phyloP scores from a whole-genome alignment of 2,797 vertebrate genomes.

The Cynopterus sphinx region DNA sequence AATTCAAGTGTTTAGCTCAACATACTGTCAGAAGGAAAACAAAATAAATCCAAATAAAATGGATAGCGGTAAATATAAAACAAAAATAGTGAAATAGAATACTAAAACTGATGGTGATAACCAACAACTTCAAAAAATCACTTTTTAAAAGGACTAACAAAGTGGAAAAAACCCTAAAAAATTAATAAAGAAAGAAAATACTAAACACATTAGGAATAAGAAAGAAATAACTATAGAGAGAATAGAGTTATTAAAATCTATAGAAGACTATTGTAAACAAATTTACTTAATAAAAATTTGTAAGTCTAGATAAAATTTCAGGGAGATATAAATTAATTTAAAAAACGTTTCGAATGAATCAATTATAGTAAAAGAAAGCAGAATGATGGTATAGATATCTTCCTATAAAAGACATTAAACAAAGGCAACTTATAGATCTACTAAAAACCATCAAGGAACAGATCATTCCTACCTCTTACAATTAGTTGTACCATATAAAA shows the following conservation, averaged over 20 bases:
- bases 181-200: constrained; percentile 6
- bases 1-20: background rate
- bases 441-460: background rate
- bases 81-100: background rate
- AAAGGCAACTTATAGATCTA: background rate
- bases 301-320: background rate
- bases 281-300: constrained; percentile 10
- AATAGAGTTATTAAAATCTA: background rate
- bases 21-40: background rate
- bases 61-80: background rate
- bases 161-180: background rate
- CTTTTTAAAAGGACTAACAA: background rate
- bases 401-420: background rate
- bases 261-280: background rate
- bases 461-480: background rate
- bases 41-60: constrained; percentile 27
- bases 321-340: background rate
- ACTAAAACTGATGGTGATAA: background rate
- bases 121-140: background rate
- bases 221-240: background rate
- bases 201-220: background rate
- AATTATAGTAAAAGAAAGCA: background rate
- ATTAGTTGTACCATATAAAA: background rate
- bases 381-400: background rate
- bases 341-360: background rate